Conservation (phyloP, 1,140 invertebrate species). For the Pachyrhynchus sulphureomaculatus region DNA sequence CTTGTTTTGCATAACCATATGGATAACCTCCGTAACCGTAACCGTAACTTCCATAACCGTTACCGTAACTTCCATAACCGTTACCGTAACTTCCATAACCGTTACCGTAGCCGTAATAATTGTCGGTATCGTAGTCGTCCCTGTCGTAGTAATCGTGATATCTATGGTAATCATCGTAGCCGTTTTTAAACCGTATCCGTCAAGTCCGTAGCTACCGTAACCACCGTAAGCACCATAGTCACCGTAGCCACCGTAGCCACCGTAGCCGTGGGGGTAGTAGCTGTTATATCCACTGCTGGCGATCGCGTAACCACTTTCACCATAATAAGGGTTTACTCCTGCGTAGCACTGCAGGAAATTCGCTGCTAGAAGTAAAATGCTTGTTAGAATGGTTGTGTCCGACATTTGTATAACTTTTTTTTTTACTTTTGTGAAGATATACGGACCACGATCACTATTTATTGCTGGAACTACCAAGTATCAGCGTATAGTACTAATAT, state of each 20-base stretch:
- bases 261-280: neutral
- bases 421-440: too few species aligned
- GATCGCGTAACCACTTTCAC: neutral
- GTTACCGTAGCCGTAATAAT: neutral
- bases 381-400: neutral
- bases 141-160: neutral
- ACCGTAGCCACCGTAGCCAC: neutral
- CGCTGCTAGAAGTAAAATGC: neutral
- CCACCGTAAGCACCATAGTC: neutral
- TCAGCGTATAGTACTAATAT: too few species aligned
- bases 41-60: neutral
- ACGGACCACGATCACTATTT: too few species aligned
- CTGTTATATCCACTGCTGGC: neutral
- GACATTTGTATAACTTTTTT: neutral
- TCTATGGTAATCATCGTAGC: too few species aligned
- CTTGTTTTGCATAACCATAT: neutral
- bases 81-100: neutral
- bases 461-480: too few species aligned
- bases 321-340: neutral
- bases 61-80: too few species aligned
- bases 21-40: neutral
- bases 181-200: too few species aligned
- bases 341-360: neutral
- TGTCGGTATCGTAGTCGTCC: neutral
- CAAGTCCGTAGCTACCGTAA: neutral